Percentiles rank a stretch among this genome's conserved stretches.
These are phyloP conservation scores for Drosophila monieri DNA, from an alignment of 2,888 invertebrate species.

Conservation along the genomic window DNA sequence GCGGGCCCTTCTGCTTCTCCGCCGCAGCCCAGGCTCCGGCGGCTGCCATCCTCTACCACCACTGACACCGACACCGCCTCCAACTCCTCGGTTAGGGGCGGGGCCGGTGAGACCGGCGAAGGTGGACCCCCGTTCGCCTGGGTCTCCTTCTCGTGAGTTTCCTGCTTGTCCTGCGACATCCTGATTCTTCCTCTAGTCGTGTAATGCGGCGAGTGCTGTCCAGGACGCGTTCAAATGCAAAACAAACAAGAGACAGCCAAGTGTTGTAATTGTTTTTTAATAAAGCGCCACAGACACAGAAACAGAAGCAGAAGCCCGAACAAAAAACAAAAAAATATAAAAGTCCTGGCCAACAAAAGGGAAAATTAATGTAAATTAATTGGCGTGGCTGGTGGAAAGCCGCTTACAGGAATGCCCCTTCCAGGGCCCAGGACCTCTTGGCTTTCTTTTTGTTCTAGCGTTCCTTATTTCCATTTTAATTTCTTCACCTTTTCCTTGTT, in stretches of 20 bases:
- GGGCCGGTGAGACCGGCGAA: conserved; percentile 42
- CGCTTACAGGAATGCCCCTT: conserved; percentile 32
- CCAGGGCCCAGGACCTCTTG: neutral
- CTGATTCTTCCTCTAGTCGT: conserved; percentile 1
- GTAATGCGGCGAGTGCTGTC: neutral
- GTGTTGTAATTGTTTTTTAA: conserved; percentile 67
- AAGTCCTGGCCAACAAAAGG: conserved; percentile 18
- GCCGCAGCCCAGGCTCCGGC: neutral
- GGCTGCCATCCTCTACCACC: neutral
- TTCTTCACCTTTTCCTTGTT: conserved; percentile 3
- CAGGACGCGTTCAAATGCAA: conserved; percentile 2
- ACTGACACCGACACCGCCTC: conserved; percentile 21
- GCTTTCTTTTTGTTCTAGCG: neutral
- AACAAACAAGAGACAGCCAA: conserved; percentile 9
- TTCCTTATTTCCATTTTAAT: neutral
- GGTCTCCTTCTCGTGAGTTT: neutral
- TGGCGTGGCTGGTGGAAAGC: conserved; percentile 43
- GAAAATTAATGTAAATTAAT: conserved; percentile 66
- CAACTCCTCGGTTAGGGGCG: conserved; percentile 39
- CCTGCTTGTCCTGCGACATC: conserved; percentile 51
- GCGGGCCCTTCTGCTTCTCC: neutral
- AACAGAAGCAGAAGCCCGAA: conserved; percentile 8
- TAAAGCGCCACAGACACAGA: conserved; percentile 40
- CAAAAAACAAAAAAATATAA: conserved; percentile 15
- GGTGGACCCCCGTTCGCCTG: conserved; percentile 12